These are phyloP conservation scores for Caenorhabditis sp. DNA, from an alignment of 2,888 invertebrate species.

Conservation along the genomic window DNA sequence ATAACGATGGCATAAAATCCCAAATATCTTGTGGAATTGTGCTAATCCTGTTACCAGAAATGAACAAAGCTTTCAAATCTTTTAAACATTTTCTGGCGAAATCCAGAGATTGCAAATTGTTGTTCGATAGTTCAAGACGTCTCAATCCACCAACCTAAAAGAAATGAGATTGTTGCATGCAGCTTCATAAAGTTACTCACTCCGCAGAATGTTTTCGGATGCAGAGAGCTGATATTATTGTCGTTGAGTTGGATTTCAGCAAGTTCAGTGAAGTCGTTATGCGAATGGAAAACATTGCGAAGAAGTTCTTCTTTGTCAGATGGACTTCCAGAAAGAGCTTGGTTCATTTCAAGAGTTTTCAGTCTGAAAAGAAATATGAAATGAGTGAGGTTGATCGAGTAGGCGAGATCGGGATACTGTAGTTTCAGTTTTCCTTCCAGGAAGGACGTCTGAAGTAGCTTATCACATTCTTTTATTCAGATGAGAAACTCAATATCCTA, in stretches of 20 bases:
- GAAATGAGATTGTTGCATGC: neutral
- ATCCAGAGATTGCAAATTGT: conserved; percentile 40
- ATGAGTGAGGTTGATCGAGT: too few species aligned
- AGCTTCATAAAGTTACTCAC: conserved; percentile 10
- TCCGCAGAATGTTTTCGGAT: conserved; percentile 52
- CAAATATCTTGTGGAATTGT: conserved; percentile 48
- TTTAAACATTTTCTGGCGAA: conserved; percentile 43
- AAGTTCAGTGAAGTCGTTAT: conserved; percentile 43
- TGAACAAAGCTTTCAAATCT: conserved; percentile 39
- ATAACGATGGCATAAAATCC: conserved; percentile 46
- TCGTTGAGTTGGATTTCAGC: conserved; percentile 39
- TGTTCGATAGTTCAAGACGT: conserved; percentile 47
- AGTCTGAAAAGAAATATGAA: conserved; percentile 35
- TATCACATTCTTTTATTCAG: too few species aligned
- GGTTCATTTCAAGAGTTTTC: conserved; percentile 44
- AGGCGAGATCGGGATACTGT: too few species aligned
- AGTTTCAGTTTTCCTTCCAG: too few species aligned
- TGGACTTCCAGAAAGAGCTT: conserved; percentile 30
- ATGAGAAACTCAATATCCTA: too few species aligned
- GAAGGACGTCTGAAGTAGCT: too few species aligned
- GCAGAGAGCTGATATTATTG: conserved; percentile 36
- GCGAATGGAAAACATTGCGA: conserved; percentile 34
- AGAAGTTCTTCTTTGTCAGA: conserved; percentile 32
- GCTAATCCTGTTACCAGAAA: conserved; percentile 45
- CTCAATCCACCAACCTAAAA: conserved; percentile 46